Evolutionary conservation across 2,888 invertebrate genomes (phyloP).

Genomic region (Anorthoa munda): DNA sequence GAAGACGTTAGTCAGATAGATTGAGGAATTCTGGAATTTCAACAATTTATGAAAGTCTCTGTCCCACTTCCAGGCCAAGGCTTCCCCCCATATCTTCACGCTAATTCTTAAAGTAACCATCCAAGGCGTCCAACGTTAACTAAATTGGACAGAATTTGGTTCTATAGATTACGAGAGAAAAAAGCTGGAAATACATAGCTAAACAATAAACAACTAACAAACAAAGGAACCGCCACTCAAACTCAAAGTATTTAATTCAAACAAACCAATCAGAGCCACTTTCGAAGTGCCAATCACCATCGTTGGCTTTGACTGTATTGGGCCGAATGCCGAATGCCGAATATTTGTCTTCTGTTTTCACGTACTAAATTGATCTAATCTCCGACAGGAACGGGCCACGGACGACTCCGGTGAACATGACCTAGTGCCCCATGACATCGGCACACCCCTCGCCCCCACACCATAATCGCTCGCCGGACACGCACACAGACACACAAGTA

Average conservation of each 20-base stretch:
- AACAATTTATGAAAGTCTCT: no score
- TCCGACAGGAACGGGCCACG: constrained; percentile 78
- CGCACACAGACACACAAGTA: constrained; percentile 78
- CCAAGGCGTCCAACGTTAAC: no score
- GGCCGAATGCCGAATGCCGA: constrained; percentile 38
- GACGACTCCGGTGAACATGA: constrained; percentile 83
- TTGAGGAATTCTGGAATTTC: no score
- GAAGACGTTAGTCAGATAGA: no score
- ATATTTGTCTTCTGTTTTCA: constrained; percentile 34
- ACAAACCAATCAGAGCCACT: not conserved
- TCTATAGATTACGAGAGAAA: no score
- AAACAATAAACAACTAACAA: no score
- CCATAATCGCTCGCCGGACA: constrained; percentile 82
- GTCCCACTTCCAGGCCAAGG: no score
- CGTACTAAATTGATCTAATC: constrained; percentile 64
- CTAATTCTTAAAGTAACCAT: no score
- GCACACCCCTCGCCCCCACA: constrained; percentile 80
- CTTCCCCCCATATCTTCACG: no score
- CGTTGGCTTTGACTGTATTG: not conserved
- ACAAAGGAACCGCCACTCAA: not conserved
- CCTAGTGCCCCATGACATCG: constrained; percentile 88
- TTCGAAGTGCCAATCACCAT: constrained; percentile 4
- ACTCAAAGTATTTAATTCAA: no score
- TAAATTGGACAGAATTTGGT: no score
- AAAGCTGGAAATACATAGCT: no score